Evolutionary conservation across 2,888 invertebrate species (phyloP).

Genomic region (Heliconius cydno): DNA sequence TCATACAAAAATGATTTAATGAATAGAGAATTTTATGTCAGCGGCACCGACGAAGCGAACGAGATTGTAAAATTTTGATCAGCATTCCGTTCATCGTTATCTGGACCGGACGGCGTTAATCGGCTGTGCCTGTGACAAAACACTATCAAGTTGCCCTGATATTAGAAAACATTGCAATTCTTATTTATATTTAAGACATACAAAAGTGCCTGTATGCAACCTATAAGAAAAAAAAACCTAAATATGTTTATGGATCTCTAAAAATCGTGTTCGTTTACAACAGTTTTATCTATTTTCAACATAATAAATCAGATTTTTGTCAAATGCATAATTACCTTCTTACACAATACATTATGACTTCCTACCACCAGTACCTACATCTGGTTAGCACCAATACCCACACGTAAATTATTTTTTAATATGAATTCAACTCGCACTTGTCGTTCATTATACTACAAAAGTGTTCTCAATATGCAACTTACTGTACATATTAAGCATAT

Average conservation of each 20-base stretch:
- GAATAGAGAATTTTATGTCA: slow-evolving; percentile 51
- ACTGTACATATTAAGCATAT: too few species aligned
- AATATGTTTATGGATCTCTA: neutral
- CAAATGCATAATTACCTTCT: too few species aligned
- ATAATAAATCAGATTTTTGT: too few species aligned
- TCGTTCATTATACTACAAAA: too few species aligned
- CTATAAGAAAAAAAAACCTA: neutral
- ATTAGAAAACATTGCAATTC: slow-evolving; percentile 47
- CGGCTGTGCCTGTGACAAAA: slow-evolving; percentile 69
- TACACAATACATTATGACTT: too few species aligned
- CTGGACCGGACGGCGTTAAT: slow-evolving; percentile 77
- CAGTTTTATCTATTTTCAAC: too few species aligned
- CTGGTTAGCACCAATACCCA: too few species aligned
- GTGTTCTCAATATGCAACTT: too few species aligned
- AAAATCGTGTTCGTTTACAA: neutral
- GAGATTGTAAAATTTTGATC: slow-evolving; percentile 67
- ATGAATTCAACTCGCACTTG: too few species aligned
- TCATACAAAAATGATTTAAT: neutral
- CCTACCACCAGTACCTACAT: too few species aligned
- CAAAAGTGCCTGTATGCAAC: neutral
- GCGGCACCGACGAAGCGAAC: slow-evolving; percentile 40
- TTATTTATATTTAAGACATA: slow-evolving; percentile 35
- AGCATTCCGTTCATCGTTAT: slow-evolving; percentile 76
- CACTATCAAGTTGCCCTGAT: slow-evolving; percentile 67
- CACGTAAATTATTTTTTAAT: too few species aligned